Base-by-base conservation (phyloP, 2,113 vertebrate species). In the Labrus mixtus region DNA sequence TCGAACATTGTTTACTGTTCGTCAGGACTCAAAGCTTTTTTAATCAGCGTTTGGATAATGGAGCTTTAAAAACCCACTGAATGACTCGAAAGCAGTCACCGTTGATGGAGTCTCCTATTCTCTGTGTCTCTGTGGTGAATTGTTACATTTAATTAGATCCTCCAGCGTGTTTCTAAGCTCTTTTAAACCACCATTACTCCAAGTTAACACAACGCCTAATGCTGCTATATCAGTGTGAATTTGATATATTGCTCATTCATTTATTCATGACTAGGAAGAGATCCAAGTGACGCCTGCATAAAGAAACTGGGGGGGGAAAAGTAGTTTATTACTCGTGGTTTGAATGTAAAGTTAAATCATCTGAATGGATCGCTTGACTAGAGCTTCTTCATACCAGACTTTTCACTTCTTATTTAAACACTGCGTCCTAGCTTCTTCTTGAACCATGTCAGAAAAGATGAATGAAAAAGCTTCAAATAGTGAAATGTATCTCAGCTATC, bases 41-140 rank as follows among this genome's bases (percentile, higher is more conserved):
- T 19, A 72, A 66, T 83, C 15, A 20, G 56, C 20, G 1, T 56
- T 74, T 68, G 37, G 15, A 60, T 68, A 29, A 37, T 55, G 8
- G 19, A 0, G 1, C 59, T n/a, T 13, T 25, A 50, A 53, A 60
- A 59, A 29, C 3, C 0, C 11, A 54, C 20, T 50, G 46, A 71
- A 23, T 67, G 43, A 6, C 20, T 37, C 3, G 17, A 74, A 70
- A 54, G 51, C 39, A 41, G 39, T 41, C 39, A 41, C 20, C 11
- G 51, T 25, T 76, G 64, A 69, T 73, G 3, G 63, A 77, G 69
- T 46, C 41, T 53, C 55, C 43, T 41, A 67, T 73, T 81, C 51
- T 68, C 48, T 65, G 12, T 65, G 37, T 81, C 51, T 65, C 48
- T 65, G 12, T 73, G 37, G 22, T 56, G 58, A 68, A 22, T 22